Evolutionary conservation across 2,113 vertebrate genomes (phyloP), one percentile per base, ranked within the genome.

Genomic region (Tamias sibiricus): DNA sequence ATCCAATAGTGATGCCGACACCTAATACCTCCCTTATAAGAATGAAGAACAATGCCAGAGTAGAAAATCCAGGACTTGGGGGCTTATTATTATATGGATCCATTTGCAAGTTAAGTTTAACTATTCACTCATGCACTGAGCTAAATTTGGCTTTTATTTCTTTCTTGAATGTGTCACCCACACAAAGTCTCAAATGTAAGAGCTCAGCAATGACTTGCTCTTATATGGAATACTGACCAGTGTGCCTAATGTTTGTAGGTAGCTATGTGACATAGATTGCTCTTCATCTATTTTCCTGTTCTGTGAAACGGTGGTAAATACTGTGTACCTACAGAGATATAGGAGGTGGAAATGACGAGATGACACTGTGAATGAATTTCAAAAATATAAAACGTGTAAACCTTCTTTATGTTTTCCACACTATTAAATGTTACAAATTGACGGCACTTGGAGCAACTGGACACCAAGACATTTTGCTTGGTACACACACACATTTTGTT

Each of bases 101-200:
- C 44, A 81, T 87, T 62, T 95, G 8, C 82, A 76, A 71, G 40
- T 68, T 49, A 92, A 72, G 28, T 95, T 90, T 81, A 69, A 69
- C 35, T 44, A 4, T 86, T 95, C 86, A n/a, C n/a, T 96, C 16
- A 75, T 28, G 28, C 8, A 22, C 16, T 81, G 68, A 80, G 26
- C 10, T 69, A n/a, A 75, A 74, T 93, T 52, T 69, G 47, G 85
- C 30, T 44, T 14, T 52, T 52, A 16, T 52, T 76, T 72, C 44
- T n/a, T 1, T 10, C 59, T 42, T 24, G 47, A 54, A 66, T 69
- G 19, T 40, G 26, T 68, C 42, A 77, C 13, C 28, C 79, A 77
- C 26, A 14, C 57, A 62, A 64, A 57, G 11, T 20, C 20, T 94
- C n/a, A 66, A 42, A 37, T 9, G 47, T 17, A 86, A 24, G 28